Evolutionary conservation across 2,797 vertebrate species (phyloP), one percentile per base, ranked within the genome.

Genomic region (Xenopus petersii): DNA sequence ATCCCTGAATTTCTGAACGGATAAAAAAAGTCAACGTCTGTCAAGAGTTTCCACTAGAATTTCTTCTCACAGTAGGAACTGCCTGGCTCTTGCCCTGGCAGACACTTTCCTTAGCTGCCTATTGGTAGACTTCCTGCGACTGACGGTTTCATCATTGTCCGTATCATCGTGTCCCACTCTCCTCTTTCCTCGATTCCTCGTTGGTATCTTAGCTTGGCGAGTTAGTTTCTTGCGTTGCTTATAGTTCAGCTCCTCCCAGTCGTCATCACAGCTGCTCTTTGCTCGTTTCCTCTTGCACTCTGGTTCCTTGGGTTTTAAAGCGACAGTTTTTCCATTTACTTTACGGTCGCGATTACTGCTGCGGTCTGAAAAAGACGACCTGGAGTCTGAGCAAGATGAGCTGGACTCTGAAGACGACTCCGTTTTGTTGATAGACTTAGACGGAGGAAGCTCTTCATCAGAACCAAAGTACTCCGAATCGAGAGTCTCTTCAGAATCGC

Each of bases 1-100:
- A 84, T 90, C 91, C 91, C 90, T 92, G 90, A 90, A 88, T 87
- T 89, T 82, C 4, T 60, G 74, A 85, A 84, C 36, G 83, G 84
- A 87, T 74, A 81, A 93, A 94, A 94, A 94, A 49, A 82, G 79
- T 83, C 85, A 81, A 56, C 4, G 17, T 4, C 54, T 16, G 49
- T 51, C 11, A 51, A 51, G 11, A 12, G 74, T 83, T 90, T 81
- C 81, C 85, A 73, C 70, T 74, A 59, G 73, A 66, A 86, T 84
- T 82, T 12, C 80, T 75, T 83, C 81, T 54, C 77, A 80, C 75
- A 82, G 82, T 51, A 75, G 63, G 81, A 80, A 82, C 65, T 70
- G 67, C 70, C 80, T 82, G 76, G 79, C 83, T 75, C 81, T 81
- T 74, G 78, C 73, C 82, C 63, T 81, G 67, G 79, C 81, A 71